These are phyloP conservation scores for Tiaroga cobitis DNA, from an alignment of 2,797 vertebrate genomes.

Conservation along the genomic window DNA sequence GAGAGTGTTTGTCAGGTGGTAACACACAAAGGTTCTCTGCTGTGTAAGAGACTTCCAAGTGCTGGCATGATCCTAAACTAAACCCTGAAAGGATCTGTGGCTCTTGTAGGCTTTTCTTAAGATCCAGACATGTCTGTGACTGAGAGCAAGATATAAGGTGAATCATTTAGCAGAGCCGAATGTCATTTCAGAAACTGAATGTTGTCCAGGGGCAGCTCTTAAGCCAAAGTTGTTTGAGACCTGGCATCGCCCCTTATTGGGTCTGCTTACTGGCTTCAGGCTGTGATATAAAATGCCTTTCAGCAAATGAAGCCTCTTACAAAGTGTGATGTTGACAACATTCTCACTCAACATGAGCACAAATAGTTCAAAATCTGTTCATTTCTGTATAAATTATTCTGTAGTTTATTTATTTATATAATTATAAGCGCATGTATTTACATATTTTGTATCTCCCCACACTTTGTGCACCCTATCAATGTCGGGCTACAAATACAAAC, in stretches of 20 bases:
- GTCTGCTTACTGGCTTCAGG: constrained; percentile 64
- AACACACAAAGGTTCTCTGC: constrained; percentile 21
- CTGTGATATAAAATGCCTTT: constrained; percentile 65
- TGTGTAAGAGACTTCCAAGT: constrained; percentile 29
- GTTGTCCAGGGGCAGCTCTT: constrained; percentile 46
- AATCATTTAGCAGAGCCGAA: constrained; percentile 32
- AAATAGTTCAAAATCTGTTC: constrained; percentile 26
- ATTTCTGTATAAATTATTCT: constrained; percentile 42
- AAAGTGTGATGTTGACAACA: constrained; percentile 62
- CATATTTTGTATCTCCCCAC: constrained; percentile 54
- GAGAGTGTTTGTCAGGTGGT: constrained; percentile 33
- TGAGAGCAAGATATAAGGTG: constrained; percentile 15
- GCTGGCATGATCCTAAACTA: constrained; percentile 14
- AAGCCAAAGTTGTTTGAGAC: constrained; percentile 34
- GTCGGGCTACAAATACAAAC: constrained; percentile 23
- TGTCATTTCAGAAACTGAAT: constrained; percentile 50
- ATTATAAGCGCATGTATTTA: constrained; percentile 46
- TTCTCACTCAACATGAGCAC: constrained; percentile 53
- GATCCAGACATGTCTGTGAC: not conserved
- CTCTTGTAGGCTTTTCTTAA: constrained; percentile 22
- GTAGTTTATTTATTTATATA: constrained; percentile 51
- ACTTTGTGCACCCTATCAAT: constrained; percentile 23
- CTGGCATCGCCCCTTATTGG: constrained; percentile 59
- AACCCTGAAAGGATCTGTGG: constrained; percentile 10
- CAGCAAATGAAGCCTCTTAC: constrained; percentile 64